Evolutionary conservation across 2,888 invertebrate genomes (phyloP).

Genomic region (Neoascia interrupta): DNA sequence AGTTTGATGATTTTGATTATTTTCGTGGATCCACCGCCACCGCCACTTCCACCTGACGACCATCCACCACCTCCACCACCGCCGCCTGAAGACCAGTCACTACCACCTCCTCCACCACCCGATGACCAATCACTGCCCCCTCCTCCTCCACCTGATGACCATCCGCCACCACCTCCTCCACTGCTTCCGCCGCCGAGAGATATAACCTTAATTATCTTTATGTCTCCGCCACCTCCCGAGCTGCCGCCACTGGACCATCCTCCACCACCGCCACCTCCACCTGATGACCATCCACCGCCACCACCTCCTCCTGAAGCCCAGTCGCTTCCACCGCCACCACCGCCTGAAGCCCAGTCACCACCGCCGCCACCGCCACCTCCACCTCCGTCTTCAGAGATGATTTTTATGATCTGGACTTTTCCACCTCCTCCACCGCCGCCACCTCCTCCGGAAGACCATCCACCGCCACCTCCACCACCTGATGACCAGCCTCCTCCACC

Average conservation of each 20-base stretch:
- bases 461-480: conserved; percentile 52
- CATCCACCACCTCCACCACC: conserved; percentile 38
- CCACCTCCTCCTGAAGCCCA: conserved; percentile 63
- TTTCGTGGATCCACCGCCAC: conserved; percentile 42
- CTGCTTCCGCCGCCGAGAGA: conserved; percentile 49
- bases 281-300: conserved; percentile 62
- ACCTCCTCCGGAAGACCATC: conserved; percentile 43
- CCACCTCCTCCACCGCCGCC: conserved; percentile 55
- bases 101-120: conserved; percentile 71
- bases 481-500: conserved; percentile 64
- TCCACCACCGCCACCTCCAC: conserved; percentile 43
- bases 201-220: conserved; percentile 47
- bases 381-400: conserved; percentile 63
- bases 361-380: conserved; percentile 47
- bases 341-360: conserved; percentile 70
- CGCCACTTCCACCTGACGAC: conserved; percentile 67
- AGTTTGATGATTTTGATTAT: conserved; percentile 62
- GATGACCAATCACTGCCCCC: conserved; percentile 63
- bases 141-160: conserved; percentile 66
- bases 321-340: conserved; percentile 66
- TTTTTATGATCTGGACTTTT: conserved; percentile 64
- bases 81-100: conserved; percentile 38
- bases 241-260: no score
- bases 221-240: conserved; percentile 40
- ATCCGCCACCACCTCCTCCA: conserved; percentile 71